Conservation (phyloP, 2,113 vertebrate species). For the Megaceryle torquata region DNA sequence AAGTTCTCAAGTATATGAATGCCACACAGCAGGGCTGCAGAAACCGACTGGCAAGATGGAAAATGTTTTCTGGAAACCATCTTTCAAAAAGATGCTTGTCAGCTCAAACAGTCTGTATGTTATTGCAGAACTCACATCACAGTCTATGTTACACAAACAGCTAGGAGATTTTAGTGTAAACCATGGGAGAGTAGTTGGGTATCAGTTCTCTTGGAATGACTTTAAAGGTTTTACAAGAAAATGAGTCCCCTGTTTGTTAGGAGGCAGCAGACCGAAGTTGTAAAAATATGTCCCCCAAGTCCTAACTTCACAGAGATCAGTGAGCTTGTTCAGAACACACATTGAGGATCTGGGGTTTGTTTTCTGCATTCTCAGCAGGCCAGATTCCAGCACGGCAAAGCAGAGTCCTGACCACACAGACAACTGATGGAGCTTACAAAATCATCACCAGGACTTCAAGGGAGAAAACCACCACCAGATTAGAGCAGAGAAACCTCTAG, state of each 20-base stretch:
- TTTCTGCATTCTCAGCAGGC: neutral
- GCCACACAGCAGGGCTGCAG: neutral
- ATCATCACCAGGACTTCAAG: neutral
- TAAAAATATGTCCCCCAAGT: neutral
- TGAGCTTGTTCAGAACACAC: neutral
- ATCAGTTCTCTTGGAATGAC: neutral
- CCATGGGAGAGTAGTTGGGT: neutral
- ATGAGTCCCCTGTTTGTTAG: neutral
- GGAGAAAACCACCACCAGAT: neutral
- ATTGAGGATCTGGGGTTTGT: too few relatives aligned
- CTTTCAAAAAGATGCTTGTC: neutral
- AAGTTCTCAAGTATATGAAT: neutral
- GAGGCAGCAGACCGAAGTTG: neutral
- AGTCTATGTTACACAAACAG: neutral
- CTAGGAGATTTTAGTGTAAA: neutral
- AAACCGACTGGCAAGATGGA: neutral
- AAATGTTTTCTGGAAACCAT: neutral
- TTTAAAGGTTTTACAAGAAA: neutral
- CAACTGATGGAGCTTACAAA: neutral
- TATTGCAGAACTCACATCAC: neutral
- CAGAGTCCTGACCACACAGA: neutral
- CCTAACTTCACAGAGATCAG: neutral
- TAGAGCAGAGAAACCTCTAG: neutral
- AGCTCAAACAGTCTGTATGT: neutral
- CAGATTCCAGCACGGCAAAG: neutral